Base-by-base conservation (phyloP, 2,888 invertebrate genomes). In the Tuta absoluta region DNA sequence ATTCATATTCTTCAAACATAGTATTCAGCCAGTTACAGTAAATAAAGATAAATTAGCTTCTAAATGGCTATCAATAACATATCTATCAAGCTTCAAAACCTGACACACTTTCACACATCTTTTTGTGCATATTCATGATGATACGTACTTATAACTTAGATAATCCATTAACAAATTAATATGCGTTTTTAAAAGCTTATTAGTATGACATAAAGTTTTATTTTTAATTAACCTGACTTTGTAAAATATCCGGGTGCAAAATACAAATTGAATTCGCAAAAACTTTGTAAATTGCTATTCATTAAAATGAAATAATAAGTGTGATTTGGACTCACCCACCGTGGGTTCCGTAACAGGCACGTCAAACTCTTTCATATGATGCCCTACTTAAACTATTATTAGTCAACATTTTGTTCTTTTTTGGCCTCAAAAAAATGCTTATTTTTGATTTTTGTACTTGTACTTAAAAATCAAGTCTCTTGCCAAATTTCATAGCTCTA, bases 211-310 rank as follows among this genome's bases (percentile, higher is more conserved):
- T 14, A 11, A 24, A 12, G 5, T 4, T 3, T 49, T n/a, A 49
- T 21, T 8, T 41, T 3, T 14, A 41, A 41, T 12, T 14, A 14
- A 14, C 38, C 12, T 11, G 12, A 3, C 41, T 2, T n/a, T 45
- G 10, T 5, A 24, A 56, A 56, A 41, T 61, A 61, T 61, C 61
- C 61, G 61, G 61, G 61, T 61, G 19, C 8, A 11, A n/a, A 11
- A n/a, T 17, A 21, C 14, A 19, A 49, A 60, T 28, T 12, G 11
- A 12, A 17, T 28, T 11, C 21, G 11, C 28, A 61, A 61, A 61
- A 61, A 60, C 33, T 33, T 7, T 23, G 11, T 33, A 48, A 49
- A 45, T 45, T 11, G 45, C 45, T 17, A 45, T 1, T 17, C 14
- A 45, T 45, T 45, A 7, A 45, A 45, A n/a, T 5, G 7, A 17